Evolutionary conservation across 92 coral and sea anemone species (phyloP).

Genomic region (Muricea muricata): DNA sequence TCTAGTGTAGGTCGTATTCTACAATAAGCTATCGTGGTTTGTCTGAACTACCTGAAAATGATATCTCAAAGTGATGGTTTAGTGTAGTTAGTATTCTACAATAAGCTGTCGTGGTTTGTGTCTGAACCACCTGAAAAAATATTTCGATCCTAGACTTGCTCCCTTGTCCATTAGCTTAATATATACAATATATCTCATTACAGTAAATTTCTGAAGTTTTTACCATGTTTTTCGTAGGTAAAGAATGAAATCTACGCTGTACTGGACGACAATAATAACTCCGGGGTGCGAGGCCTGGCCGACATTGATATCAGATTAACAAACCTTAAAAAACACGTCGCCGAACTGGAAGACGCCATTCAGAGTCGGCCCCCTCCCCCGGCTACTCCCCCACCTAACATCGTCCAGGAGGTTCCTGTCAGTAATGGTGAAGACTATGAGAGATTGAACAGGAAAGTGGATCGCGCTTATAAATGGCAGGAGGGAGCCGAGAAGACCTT

Average conservation of each 20-base stretch:
- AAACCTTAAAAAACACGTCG: conserved; percentile 72
- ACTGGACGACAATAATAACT: conserved; percentile 70
- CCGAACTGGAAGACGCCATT: conserved; percentile 73
- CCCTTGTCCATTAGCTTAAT: too few species aligned
- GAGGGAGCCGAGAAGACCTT: conserved; percentile 36
- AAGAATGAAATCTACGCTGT: conserved; percentile 76
- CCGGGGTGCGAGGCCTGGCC: conserved; percentile 87
- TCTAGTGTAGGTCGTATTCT: too few species aligned
- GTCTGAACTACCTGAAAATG: too few species aligned
- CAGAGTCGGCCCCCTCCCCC: conserved; percentile 20
- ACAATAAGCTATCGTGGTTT: too few species aligned
- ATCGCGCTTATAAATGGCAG: conserved; percentile 34
- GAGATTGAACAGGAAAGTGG: conserved; percentile 20
- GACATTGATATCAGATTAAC: conserved; percentile 84
- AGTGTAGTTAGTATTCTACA: too few species aligned
- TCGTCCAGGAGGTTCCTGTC: not conserved
- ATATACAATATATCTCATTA: too few species aligned
- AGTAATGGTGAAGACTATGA: conserved; percentile 1
- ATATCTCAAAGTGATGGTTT: too few species aligned
- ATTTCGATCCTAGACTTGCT: too few species aligned
- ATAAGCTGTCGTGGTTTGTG: too few species aligned
- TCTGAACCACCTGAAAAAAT: too few species aligned
- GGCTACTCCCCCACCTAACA: not conserved
- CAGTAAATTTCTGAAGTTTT: too few species aligned
- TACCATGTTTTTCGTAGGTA: conserved; percentile 64